Base-by-base conservation (phyloP, 2,113 vertebrate genomes). In the Pollimyrus isidori region DNA sequence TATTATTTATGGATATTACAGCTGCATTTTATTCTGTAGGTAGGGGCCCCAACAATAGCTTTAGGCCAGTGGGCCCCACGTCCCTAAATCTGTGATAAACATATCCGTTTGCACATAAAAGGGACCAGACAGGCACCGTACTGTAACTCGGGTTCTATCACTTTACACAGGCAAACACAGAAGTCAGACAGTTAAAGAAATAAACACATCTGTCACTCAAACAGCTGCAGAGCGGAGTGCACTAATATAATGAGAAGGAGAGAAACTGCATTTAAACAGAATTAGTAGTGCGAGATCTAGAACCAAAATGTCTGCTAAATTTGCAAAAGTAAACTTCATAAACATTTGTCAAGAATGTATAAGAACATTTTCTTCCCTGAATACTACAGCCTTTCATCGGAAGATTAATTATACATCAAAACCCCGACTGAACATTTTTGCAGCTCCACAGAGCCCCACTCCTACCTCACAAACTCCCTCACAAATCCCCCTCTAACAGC, bases 381-480 rank as follows among this genome's bases (percentile, higher is more conserved):
- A 80, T 39, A 11, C n/a, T 50, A 86, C 21, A 39, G 46, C 11
- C 19, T 46, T 86, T 48, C 83, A 86, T 49, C 46, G 23, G 83
- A 26, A 26, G 46, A 86, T 86, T 86, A 86, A 86, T 86, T 86
- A 86, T 48, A 50, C n/a, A 48, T 49, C 85, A 30, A 13, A 53
- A 50, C 50, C 48, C 65, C 45, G 87, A 90, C 65, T 88, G 50
- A 91, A 91, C 82, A 76, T 53, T 84, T 48, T 58, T 49, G 23
- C 73, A 17, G 69, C 76, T 46, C 89, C 90, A 91, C 90, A 91
- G 86, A 90, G 69, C 83, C 7, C 56, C 45, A 87, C 90, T 48
- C 49, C 87, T 39, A 80, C 88, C 89, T 26, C 84, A 86, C 90
- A 90, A 89, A 90, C 89, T 88, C 93, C 87, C 52, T 5, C 52